Evolutionary conservation across 1,140 invertebrate species (phyloP).

Genomic region (Archegozetes longisetosus): DNA sequence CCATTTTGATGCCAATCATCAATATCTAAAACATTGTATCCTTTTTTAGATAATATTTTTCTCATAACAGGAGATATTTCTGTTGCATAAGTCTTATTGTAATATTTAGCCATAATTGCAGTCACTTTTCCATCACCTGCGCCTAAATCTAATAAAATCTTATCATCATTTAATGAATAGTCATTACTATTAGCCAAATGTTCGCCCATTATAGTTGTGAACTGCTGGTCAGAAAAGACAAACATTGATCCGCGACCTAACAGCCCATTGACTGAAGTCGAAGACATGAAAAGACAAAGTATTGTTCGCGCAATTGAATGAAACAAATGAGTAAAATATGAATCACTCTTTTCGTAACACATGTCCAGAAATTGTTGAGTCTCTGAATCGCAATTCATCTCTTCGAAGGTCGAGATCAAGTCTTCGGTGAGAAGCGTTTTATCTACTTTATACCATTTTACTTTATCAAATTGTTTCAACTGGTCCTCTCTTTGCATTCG

Average conservation of each 20-base stretch:
- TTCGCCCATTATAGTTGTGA: slow-evolving; percentile 30
- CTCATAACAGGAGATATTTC: slow-evolving; percentile 72
- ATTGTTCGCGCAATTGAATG: slow-evolving; percentile 49
- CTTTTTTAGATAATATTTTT: slow-evolving; percentile 46
- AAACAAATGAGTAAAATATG: slow-evolving; percentile 56
- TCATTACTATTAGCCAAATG: not conserved
- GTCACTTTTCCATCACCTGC: slow-evolving; percentile 83
- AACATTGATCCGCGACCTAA: slow-evolving; percentile 80
- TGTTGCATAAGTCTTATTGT: slow-evolving; percentile 53
- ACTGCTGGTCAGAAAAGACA: slow-evolving; percentile 61
- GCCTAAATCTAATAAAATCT: slow-evolving; percentile 56
- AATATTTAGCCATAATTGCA: slow-evolving; percentile 44
- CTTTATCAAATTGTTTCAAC: slow-evolving; percentile 3
- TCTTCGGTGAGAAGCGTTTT: not conserved
- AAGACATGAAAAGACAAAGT: slow-evolving; percentile 55
- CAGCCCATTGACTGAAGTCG: slow-evolving; percentile 69
- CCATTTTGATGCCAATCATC: slow-evolving; percentile 48
- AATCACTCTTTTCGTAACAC: slow-evolving; percentile 52
- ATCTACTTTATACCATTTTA: slow-evolving; percentile 6
- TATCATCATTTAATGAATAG: not conserved
- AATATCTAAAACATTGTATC: slow-evolving; percentile 55
- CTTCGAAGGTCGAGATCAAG: not conserved
- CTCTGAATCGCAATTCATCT: slow-evolving; percentile 41
- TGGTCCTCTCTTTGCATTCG: slow-evolving; percentile 10
- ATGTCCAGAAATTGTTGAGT: slow-evolving; percentile 50